A percentile compares a stretch with the other conserved stretches of the same genome.
Conservation (phyloP, 2,888 invertebrate species). For the Microctonus hyperodae region DNA sequence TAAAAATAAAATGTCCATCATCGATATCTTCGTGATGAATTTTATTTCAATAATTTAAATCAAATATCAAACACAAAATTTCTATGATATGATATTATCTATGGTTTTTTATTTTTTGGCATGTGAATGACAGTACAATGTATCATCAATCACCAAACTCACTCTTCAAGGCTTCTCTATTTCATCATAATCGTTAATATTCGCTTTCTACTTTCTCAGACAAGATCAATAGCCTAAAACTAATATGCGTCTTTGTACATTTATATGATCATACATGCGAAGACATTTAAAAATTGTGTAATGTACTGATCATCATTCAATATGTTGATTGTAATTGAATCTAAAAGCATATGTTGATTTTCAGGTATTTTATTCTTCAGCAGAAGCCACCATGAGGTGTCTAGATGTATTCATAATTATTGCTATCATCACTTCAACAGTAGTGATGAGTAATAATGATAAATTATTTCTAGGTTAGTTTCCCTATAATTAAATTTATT, state of each 20-base stretch:
- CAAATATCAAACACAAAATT: too few species aligned
- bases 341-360: neutral
- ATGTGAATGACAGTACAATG: neutral
- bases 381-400: constrained; percentile 33
- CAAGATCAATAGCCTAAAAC: constrained; percentile 32
- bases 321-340: neutral
- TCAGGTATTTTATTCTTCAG: constrained; percentile 12
- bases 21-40: too few species aligned
- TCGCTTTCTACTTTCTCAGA: constrained; percentile 53
- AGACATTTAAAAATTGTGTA: neutral
- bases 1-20: too few species aligned
- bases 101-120: neutral
- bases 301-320: neutral
- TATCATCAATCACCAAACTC: neutral
- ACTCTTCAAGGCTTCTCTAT: constrained; percentile 39
- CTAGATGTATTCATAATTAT: constrained; percentile 22
- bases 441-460: constrained; percentile 13
- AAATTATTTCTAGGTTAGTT: constrained; percentile 7
- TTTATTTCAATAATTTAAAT: too few species aligned
- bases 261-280: neutral
- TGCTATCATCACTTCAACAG: constrained; percentile 26
- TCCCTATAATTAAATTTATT: neutral
- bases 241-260: neutral
- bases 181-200: constrained; percentile 54
- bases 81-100: too few species aligned